Evolutionary conservation across 2,888 invertebrate species (phyloP), one percentile per base, ranked within the genome.

Genomic region (Melitaea athalia): DNA sequence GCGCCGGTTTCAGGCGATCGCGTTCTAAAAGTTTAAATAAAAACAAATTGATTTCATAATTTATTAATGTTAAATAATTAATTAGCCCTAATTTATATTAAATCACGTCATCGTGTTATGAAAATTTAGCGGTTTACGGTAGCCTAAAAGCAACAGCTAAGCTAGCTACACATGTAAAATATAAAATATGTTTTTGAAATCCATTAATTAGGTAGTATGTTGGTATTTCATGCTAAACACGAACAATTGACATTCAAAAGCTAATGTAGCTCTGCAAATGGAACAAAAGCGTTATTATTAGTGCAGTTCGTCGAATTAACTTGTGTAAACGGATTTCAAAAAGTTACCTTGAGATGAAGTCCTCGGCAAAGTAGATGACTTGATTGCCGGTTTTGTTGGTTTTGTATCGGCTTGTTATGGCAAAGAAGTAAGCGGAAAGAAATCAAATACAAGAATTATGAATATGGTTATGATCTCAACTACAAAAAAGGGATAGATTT

Each of bases 371-470:
- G 98, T 98, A 83, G 98, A 98, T 88, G 98, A 98, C 95, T 98
- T 98, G 94, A 98, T 98, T 92, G 98, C 98, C 93, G 98, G 98
- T 95, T 98, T 98, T 89, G 98, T 95, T 88, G 98, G 98, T 94
- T 98, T 98, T 93, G 96, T 95, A 94, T 97, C 97, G 95, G 97
- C 97, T 97, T 94, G 89, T 90, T 89, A 88, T 90, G 88, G 91
- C 90, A 92, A 91, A 91, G 91, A 92, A 92, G 91, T 87, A 92
- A 92, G 92, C 91, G 91, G 91, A 91, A 91, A 92, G 91, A 91
- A 92, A 91, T 88, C 84, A 90, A 89, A 90, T 88, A 88, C 85
- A 89, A 90, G 87, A 89, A 89, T 91, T 82, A 83, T 82, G 82
- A 81, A 77, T 73, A 79, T 83, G 83, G 79, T 80, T 78, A 79